Percentiles rank a stretch among this genome's conserved stretches.
Conservation (phyloP, 2,888 invertebrate species). For the Hemistola chrysoprasaria region DNA sequence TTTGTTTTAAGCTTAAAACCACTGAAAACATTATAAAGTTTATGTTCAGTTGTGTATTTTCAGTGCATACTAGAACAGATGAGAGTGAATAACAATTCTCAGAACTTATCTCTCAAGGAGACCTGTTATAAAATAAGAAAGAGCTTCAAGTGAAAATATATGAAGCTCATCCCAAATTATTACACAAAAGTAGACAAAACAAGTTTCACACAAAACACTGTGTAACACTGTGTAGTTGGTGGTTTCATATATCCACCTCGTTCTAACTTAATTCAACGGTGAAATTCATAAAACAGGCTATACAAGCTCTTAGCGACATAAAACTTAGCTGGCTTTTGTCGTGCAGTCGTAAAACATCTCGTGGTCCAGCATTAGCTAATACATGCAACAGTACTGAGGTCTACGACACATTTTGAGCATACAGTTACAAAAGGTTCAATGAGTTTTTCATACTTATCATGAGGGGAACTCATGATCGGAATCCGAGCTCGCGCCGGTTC, state of each 20-base stretch:
- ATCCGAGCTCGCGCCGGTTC: too few species aligned
- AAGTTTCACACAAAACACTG: slow-evolving; percentile 17
- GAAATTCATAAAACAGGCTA: slow-evolving; percentile 25
- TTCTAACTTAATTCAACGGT: slow-evolving; percentile 25
- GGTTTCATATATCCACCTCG: slow-evolving; percentile 22
- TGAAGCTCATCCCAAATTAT: background rate
- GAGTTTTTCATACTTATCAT: too few species aligned
- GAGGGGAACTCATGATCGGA: too few species aligned
- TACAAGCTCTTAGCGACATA: slow-evolving; percentile 24
- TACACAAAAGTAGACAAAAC: slow-evolving; percentile 2
- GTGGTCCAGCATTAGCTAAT: slow-evolving; percentile 14
- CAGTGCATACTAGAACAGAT: too few species aligned
- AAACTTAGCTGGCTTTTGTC: slow-evolving; percentile 26
- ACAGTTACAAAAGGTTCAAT: too few species aligned
- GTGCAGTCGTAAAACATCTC: slow-evolving; percentile 35
- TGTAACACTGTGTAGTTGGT: slow-evolving; percentile 16
- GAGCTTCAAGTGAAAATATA: slow-evolving; percentile 1
- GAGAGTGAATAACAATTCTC: too few species aligned
- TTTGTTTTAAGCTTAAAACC: too few species aligned
- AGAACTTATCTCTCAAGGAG: background rate
- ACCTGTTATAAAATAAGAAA: background rate
- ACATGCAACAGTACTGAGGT: slow-evolving; percentile 4
- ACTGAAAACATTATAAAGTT: too few species aligned
- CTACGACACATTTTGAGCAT: too few species aligned
- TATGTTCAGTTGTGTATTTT: too few species aligned